Base-by-base conservation (phyloP, 2,888 invertebrate species). In the Caenorhabditis sp. region DNA sequence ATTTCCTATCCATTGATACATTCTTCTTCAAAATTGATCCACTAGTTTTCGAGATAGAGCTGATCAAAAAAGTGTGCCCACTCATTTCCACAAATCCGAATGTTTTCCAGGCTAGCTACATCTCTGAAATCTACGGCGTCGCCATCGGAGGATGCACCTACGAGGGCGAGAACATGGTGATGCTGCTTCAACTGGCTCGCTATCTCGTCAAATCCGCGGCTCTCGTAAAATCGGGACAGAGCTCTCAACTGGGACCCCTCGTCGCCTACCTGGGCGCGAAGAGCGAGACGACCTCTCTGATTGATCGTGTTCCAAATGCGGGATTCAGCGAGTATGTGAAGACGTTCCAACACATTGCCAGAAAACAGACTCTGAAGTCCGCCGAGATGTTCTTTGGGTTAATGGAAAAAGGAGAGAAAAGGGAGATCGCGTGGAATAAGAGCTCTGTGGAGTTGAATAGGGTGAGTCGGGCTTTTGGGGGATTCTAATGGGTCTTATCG, bases 141-240 rank as follows among this genome's bases (percentile, higher is more conserved):
- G 95, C 95, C 16, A 96, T 96, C 0, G 97, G 97, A 58, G 95
- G 96, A 75, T 96, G 95, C 93, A 98, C 97, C 0, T 98, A 97
- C 92, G 97, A 98, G 93, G 97, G 98, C 0, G 97, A 98, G 94
- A 97, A 98, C 93, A 97, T 97, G 0, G 97, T 98, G 24, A 94
- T 98, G 92, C 93, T 95, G 77, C 94, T 98, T 73, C 98, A 98
- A 93, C 96, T 96, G 0, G 96, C 97, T 2, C 92, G 95, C 86
- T 96, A 95, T 93, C 93, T 96, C 58, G 95, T 96, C 74, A 96
- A 96, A 54, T 81, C 77, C 0, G 87, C 82, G 5, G 73, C 63
- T 24, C 26, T 51, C 35, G 72, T 64, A 6, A 69, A 69, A 38
- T 49, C 76, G 26, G 69, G 82, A 12, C 38, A 77, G 22, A 2